Conservation (phyloP, 2,797 vertebrate species). For the Bryconaethiops microstoma region DNA sequence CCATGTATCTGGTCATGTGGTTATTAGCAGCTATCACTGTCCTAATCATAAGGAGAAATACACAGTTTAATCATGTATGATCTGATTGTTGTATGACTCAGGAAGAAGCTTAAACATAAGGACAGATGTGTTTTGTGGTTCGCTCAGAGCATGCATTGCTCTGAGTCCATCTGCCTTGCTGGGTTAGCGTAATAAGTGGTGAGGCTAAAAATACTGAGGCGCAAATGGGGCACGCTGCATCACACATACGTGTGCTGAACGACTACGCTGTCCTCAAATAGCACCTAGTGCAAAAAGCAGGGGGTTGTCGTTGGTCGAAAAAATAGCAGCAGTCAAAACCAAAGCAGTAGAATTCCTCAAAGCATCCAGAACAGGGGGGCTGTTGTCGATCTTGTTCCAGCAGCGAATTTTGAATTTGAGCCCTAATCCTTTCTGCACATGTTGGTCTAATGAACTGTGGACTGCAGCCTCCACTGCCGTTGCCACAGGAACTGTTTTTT, state of each 20-base stretch:
- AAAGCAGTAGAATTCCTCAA: neutral
- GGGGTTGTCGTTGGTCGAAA: constrained; percentile 4
- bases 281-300: constrained; percentile 11
- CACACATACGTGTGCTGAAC: constrained; percentile 56
- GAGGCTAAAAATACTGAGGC: constrained; percentile 75
- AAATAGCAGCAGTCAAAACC: constrained; percentile 1
- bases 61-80: neutral
- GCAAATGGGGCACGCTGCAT: constrained; percentile 66
- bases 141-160: constrained; percentile 26
- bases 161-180: constrained; percentile 51
- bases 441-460: constrained; percentile 61
- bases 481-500: constrained; percentile 40
- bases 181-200: constrained; percentile 67
- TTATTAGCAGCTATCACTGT: neutral
- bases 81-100: constrained; percentile 8
- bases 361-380: neutral
- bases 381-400: constrained; percentile 5
- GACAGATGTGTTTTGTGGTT: constrained; percentile 43
- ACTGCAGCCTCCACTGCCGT: neutral
- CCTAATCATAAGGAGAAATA: neutral
- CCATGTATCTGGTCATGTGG: neutral
- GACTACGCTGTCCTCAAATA: constrained; percentile 11
- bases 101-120: neutral
- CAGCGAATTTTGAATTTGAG: constrained; percentile 59
- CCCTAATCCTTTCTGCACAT: constrained; percentile 73